Evolutionary conservation across 2,888 invertebrate genomes (phyloP).

Genomic region (Eristalis pertinax): DNA sequence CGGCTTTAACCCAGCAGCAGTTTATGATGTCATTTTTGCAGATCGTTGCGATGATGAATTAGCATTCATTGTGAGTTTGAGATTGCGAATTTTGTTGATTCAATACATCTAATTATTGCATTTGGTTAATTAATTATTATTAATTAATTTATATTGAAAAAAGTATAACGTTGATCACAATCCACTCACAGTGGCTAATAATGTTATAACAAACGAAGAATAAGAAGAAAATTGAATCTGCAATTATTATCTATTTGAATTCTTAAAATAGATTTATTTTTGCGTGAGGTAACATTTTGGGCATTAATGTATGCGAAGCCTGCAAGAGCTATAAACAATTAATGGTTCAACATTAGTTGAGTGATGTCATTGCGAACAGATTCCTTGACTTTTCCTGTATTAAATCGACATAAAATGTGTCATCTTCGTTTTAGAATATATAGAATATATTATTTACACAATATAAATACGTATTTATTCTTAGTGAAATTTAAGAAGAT

Average conservation of each 20-base stretch:
- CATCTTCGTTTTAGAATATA: not conserved
- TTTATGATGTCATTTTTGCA: constrained; percentile 33
- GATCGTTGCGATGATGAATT: constrained; percentile 37
- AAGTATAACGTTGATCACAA: not conserved
- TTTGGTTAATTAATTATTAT: constrained; percentile 28
- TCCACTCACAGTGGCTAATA: no score
- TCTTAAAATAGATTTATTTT: not conserved
- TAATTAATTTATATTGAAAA: not conserved
- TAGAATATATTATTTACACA: not conserved
- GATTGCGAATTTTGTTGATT: constrained; percentile 43
- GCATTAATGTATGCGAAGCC: constrained; percentile 13
- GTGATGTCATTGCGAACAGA: constrained; percentile 16
- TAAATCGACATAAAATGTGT: not conserved
- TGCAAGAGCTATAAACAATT: not conserved
- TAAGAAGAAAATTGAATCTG: not conserved
- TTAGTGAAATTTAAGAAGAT: not conserved
- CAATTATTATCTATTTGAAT: not conserved
- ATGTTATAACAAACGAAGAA: not conserved
- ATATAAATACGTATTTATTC: not conserved
- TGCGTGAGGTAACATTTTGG: not conserved
- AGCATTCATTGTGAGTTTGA: constrained; percentile 47
- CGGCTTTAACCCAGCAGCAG: constrained; percentile 21
- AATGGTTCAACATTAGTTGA: not conserved
- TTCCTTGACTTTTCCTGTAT: not conserved
- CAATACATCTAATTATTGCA: constrained; percentile 37